A percentile compares a stretch with the other conserved stretches of the same genome.
These are phyloP conservation scores for Nematostella vectensis DNA, from an alignment of 92 coral and sea anemone genomes.

Conservation along the genomic window DNA sequence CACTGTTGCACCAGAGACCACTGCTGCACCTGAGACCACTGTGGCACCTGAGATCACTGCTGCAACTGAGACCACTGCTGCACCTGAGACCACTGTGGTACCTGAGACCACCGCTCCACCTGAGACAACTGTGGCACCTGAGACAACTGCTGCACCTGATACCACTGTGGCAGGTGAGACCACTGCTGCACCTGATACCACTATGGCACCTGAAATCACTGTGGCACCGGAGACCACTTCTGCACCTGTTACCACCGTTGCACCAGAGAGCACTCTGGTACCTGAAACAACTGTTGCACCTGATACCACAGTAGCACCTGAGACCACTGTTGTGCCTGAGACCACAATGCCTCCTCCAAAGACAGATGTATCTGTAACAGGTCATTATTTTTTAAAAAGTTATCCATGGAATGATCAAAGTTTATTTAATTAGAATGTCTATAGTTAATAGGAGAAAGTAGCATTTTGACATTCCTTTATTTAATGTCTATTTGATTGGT, in stretches of 20 bases:
- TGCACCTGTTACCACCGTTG: slow-evolving; percentile 1
- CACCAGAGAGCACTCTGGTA: neutral
- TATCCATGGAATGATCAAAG: no score
- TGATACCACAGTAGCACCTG: slow-evolving; percentile 1
- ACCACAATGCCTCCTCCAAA: neutral
- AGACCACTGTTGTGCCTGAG: slow-evolving; percentile 2
- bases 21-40: neutral
- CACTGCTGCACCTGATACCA: slow-evolving; percentile 1
- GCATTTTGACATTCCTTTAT: no score
- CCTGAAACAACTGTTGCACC: slow-evolving; percentile 1
- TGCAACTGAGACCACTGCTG: neutral
- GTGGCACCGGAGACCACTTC: neutral
- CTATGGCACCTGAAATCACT: neutral
- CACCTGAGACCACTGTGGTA: slow-evolving; percentile 1
- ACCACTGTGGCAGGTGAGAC: neutral
- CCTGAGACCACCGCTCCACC: slow-evolving; percentile 2
- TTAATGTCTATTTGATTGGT: no score
- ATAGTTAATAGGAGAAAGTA: no score
- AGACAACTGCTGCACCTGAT: neutral
- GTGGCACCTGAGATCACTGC: neutral
- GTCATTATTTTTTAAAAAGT: no score
- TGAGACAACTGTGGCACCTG: neutral
- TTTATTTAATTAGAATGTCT: no score
- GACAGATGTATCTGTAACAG: neutral
- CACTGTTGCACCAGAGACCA: neutral